Evolutionary conservation across 2,888 invertebrate species (phyloP).

Genomic region (Plusia festucae): DNA sequence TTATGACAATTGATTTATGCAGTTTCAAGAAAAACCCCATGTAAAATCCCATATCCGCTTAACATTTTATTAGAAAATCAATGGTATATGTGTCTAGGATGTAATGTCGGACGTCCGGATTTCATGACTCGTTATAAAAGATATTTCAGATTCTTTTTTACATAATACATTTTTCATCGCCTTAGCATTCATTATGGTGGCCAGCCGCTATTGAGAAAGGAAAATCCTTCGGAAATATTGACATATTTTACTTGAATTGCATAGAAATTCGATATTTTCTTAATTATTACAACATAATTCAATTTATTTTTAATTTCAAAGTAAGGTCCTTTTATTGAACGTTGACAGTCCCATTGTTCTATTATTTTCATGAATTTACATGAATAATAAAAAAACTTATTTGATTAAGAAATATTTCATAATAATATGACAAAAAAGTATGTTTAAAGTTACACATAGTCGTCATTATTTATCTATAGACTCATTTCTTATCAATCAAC

Average conservation of each 20-base stretch:
- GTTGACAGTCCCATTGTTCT: too few relatives aligned
- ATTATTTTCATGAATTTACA: too few relatives aligned
- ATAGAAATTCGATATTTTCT: too few relatives aligned
- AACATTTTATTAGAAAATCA: constrained; percentile 31
- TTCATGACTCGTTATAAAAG: background rate
- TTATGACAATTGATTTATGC: constrained; percentile 18
- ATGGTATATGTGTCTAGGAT: background rate
- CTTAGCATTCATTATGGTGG: background rate
- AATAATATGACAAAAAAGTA: background rate
- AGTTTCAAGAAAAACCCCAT: constrained; percentile 22
- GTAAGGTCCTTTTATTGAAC: too few relatives aligned
- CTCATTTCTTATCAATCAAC: background rate
- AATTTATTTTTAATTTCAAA: too few relatives aligned
- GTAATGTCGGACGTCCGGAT: constrained; percentile 37
- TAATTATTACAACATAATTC: too few relatives aligned
- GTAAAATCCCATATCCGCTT: constrained; percentile 46
- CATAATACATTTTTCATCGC: background rate
- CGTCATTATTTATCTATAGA: background rate
- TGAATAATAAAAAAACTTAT: too few relatives aligned
- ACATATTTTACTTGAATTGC: too few relatives aligned
- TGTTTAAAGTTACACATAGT: background rate
- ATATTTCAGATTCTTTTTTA: background rate
- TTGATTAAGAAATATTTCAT: background rate
- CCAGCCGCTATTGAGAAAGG: too few relatives aligned
- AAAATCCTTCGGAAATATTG: too few relatives aligned